Evolutionary conservation across 1,140 invertebrate genomes (phyloP).

Genomic region (Liolophura sinensis): DNA sequence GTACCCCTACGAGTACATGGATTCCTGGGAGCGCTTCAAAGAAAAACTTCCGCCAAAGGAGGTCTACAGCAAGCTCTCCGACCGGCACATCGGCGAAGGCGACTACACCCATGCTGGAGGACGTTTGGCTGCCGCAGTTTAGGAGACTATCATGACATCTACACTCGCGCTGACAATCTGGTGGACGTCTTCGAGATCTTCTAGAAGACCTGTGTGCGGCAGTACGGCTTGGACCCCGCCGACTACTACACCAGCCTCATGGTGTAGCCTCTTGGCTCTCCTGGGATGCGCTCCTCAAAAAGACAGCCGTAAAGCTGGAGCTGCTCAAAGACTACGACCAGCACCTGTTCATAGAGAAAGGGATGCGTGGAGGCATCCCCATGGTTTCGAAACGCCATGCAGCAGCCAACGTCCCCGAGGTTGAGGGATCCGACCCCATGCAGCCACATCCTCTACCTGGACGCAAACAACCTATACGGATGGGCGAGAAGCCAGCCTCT

Average conservation of each 20-base stretch:
- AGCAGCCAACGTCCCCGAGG: conserved; percentile 36
- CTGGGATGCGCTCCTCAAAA: conserved; percentile 33
- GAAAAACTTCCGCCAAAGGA: no score
- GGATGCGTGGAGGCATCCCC: conserved; percentile 28
- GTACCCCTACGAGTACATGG: conserved; percentile 41
- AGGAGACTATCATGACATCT: conserved; percentile 57
- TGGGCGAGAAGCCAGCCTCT: conserved; percentile 16
- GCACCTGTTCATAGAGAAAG: conserved; percentile 33
- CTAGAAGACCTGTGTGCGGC: conserved; percentile 23
- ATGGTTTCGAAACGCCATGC: conserved; percentile 23
- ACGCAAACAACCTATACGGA: conserved; percentile 23
- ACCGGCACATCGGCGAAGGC: no score
- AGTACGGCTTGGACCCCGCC: conserved; percentile 32
- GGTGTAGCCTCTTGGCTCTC: conserved; percentile 33
- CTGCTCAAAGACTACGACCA: conserved; percentile 37
- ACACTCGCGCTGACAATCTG: conserved; percentile 34
- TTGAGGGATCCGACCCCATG: conserved; percentile 17
- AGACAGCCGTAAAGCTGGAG: conserved; percentile 31
- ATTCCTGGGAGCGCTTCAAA: conserved; percentile 19
- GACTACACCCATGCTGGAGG: conserved; percentile 36
- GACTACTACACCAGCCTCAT: conserved; percentile 30
- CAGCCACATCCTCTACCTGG: conserved; percentile 25
- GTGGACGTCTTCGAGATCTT: conserved; percentile 42
- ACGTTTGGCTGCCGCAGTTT: conserved; percentile 47
- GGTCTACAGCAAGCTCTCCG: no score